A percentile compares a stretch with the other conserved stretches of the same genome.
These are phyloP conservation scores for Tonatia bakeri DNA, from an alignment of 2,113 vertebrate genomes.

Conservation along the genomic window DNA sequence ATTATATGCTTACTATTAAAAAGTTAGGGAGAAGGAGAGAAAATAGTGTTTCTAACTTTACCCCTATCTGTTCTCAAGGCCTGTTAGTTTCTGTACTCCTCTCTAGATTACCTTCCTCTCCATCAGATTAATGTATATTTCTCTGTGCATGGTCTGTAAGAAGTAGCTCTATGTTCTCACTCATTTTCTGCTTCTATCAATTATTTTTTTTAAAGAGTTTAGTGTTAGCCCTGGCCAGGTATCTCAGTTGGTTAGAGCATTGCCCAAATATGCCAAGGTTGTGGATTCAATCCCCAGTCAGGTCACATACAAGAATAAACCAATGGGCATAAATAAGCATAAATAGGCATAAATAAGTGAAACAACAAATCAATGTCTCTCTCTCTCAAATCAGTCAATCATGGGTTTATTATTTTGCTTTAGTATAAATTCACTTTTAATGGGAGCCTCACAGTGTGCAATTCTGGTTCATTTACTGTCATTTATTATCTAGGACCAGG, in stretches of 20 bases:
- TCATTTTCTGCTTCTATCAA: background rate
- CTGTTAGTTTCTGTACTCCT: background rate
- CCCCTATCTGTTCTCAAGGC: background rate
- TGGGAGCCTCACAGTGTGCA: background rate
- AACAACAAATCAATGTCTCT: too few relatives aligned
- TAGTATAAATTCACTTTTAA: slow-evolving; percentile 65
- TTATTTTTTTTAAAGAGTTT: too few relatives aligned
- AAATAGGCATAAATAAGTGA: too few relatives aligned
- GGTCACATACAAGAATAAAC: too few relatives aligned
- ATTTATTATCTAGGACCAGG: background rate
- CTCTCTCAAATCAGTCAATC: too few relatives aligned
- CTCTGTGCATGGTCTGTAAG: background rate
- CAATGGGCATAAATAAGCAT: too few relatives aligned
- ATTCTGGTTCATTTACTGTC: background rate
- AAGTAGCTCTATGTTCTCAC: too few relatives aligned
- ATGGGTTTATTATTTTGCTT: background rate
- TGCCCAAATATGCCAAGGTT: too few relatives aligned
- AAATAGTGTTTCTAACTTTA: background rate
- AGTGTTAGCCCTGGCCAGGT: too few relatives aligned
- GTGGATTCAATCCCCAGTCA: too few relatives aligned
- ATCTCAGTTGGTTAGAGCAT: too few relatives aligned
- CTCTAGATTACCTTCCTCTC: background rate
- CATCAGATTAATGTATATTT: background rate
- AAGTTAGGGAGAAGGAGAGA: background rate
- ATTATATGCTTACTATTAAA: background rate